Conservation (phyloP, 2,888 invertebrate genomes). For the Dioctria rufipes region DNA sequence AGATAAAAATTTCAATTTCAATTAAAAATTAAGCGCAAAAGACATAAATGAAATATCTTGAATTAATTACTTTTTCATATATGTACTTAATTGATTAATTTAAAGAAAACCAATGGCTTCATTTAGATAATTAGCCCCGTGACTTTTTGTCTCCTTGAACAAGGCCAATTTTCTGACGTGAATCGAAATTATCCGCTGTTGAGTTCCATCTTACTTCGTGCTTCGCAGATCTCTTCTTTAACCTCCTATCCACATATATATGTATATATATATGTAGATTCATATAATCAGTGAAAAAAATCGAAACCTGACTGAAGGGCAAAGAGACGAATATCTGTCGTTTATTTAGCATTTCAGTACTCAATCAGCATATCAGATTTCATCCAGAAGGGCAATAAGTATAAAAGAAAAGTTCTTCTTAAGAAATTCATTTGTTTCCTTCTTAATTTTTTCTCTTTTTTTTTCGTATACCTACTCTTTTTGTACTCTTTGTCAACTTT, state of each 20-base stretch:
- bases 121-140: conserved; percentile 36
- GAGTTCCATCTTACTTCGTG: not conserved
- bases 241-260: not conserved
- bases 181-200: conserved; percentile 20
- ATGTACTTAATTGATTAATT: no score
- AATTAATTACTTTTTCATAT: no score
- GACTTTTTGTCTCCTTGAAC: conserved; percentile 34
- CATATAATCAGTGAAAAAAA: conserved; percentile 24
- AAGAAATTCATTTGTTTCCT: conserved; percentile 52
- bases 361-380: conserved; percentile 58
- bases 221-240: not conserved
- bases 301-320: conserved; percentile 15
- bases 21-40: no score
- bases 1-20: no score
- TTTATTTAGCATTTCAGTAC: conserved; percentile 56
- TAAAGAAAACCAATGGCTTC: not conserved
- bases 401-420: conserved; percentile 44
- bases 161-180: conserved; percentile 32
- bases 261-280: not conserved
- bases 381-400: conserved; percentile 56
- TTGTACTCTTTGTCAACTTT: conserved; percentile 48
- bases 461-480: not conserved
- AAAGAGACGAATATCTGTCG: conserved; percentile 43
- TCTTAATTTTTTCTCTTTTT: conserved; percentile 26
- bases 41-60: no score